Base-by-base conservation (phyloP, 2,797 vertebrate genomes). In the Myiotriccus ornatus region DNA sequence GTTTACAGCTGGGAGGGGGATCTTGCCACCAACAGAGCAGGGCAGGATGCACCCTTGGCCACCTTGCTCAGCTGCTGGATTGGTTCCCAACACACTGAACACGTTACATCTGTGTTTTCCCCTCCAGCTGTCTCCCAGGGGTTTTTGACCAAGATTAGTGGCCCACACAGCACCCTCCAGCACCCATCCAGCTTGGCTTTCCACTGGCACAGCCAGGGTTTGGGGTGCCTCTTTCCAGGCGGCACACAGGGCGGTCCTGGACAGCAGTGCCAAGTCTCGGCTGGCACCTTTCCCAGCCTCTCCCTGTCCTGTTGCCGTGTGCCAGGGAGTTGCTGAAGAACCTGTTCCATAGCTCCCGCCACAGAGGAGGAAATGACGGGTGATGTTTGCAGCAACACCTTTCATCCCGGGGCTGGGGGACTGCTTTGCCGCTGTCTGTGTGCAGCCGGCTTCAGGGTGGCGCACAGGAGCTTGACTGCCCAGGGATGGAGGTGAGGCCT, bases 21-120 rank as follows among this genome's bases (percentile, higher is more conserved):
- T 89, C 63, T 85, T 13, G 10, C 28, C 0, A 0, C 47, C 0
- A 0, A 22, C 32, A 4, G 25, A 49, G 21, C 0, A 0, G 24
- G 64, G n/a, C 2, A 3, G n/a, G 46, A 39, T 71, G 44, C 21
- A 90, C 22, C 47, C 34, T 43, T 64, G 65, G 47, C 39, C 46
- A 50, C 56, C 27, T 59, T 64, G 52, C 62, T 92, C 34, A 59
- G 63, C 63, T 77, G 43, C 50, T 24, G 57, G 7, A 20, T 65
- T 81, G 67, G 14, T 43, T 84, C 41, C 41, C 34, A 64, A 7
- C 25, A 5, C 39, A 28, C 7, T 62, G 41, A 80, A 39, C 1
- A 2, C 41, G 14, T 35, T 62, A 63, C 76, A 80, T 79, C 18
- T 9, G 3, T 1, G 2, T 67, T 93, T 90, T 85, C 9, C 43